Conservation (phyloP, 1,140 invertebrate species). For the Drosophila nikananu region DNA sequence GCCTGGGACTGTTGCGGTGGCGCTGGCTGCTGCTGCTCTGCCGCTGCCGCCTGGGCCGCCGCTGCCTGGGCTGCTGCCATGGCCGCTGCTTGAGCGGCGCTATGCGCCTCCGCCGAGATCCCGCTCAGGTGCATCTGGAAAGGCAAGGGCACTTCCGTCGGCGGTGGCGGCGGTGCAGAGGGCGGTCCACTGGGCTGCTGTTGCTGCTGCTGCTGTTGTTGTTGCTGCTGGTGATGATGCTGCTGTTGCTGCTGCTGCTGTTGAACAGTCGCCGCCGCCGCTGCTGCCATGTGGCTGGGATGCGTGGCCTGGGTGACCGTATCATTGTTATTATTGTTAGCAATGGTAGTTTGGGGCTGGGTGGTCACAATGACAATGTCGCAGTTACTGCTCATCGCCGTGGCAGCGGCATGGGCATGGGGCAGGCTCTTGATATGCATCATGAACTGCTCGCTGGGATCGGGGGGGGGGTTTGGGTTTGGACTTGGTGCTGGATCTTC, state of each 20-base stretch:
- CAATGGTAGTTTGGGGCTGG: slow-evolving; percentile 74
- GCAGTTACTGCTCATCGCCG: slow-evolving; percentile 83
- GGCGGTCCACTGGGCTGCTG: slow-evolving; percentile 62
- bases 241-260: slow-evolving; percentile 68
- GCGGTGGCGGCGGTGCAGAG: slow-evolving; percentile 51
- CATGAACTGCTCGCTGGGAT: slow-evolving; percentile 55
- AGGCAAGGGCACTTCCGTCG: slow-evolving; percentile 76
- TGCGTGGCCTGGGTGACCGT: slow-evolving; percentile 74
- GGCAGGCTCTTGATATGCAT: slow-evolving; percentile 84
- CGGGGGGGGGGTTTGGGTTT: neutral
- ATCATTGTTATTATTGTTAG: slow-evolving; percentile 80
- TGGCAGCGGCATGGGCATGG: slow-evolving; percentile 81
- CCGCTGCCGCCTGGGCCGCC: slow-evolving; percentile 79
- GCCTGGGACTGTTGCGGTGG: slow-evolving; percentile 57
- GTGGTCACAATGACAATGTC: slow-evolving; percentile 83
- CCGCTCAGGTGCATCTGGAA: slow-evolving; percentile 81
- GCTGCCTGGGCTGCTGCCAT: slow-evolving; percentile 83
- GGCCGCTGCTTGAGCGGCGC: slow-evolving; percentile 79
- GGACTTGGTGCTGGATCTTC: slow-evolving; percentile 1
- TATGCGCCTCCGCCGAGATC: slow-evolving; percentile 75
- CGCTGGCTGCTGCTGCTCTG: slow-evolving; percentile 70
- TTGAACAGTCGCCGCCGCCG: slow-evolving; percentile 43
- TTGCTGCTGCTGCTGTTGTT: slow-evolving; percentile 68
- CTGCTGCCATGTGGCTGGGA: slow-evolving; percentile 62
- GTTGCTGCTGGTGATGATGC: slow-evolving; percentile 67